These are phyloP conservation scores for Bovichtus diacanthus DNA, from an alignment of 2,797 vertebrate species.

Conservation along the genomic window DNA sequence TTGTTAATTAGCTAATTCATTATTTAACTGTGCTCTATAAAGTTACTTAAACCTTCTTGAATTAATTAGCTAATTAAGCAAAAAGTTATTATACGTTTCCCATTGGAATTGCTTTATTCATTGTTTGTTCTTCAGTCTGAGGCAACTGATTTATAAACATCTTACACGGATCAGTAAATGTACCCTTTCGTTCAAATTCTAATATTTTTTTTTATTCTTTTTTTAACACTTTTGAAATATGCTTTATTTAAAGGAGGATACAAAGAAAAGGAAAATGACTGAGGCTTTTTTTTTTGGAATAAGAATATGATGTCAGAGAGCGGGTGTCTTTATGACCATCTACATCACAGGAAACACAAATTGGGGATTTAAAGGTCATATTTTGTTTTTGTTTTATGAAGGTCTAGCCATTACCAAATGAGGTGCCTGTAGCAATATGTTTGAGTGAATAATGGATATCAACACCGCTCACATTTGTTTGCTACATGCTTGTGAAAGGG, in stretches of 20 bases:
- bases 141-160: not conserved
- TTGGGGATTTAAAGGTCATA: slow-evolving; percentile 61
- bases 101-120: slow-evolving; percentile 6
- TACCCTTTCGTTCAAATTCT: not conserved
- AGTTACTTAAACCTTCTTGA: slow-evolving; percentile 1
- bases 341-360: slow-evolving; percentile 24
- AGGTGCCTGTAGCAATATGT: slow-evolving; percentile 51
- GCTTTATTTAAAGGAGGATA: not conserved
- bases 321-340: not conserved
- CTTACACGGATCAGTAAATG: not conserved
- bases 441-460: slow-evolving; percentile 61
- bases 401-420: slow-evolving; percentile 49
- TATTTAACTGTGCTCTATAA: slow-evolving; percentile 23
- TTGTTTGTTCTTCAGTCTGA: slow-evolving; percentile 10
- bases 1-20: slow-evolving; percentile 34
- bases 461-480: slow-evolving; percentile 60
- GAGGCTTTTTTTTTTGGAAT: not conserved
- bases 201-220: not conserved
- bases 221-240: not conserved
- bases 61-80: slow-evolving; percentile 36
- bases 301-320: too few species aligned
- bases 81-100: slow-evolving; percentile 16
- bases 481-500: slow-evolving; percentile 60
- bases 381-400: slow-evolving; percentile 36
- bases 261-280: not conserved